phyloP scores from a whole-genome alignment of 1,140 invertebrate genomes.

The Sycophaga agraensis region DNA sequence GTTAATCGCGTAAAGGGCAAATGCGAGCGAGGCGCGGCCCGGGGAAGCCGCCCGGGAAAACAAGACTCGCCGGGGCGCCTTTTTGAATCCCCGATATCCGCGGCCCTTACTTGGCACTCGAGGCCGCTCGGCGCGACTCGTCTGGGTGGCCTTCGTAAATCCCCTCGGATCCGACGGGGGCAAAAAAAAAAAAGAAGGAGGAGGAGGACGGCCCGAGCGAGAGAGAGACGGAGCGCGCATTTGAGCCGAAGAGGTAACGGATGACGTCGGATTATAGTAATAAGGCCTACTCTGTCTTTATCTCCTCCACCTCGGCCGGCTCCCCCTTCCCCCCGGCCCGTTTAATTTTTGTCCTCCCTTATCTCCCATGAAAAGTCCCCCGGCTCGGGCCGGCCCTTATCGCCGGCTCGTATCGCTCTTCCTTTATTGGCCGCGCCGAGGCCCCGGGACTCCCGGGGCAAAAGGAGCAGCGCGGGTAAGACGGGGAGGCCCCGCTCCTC shows the following conservation, averaged over 20 bases:
- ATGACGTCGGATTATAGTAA: conserved; percentile 32
- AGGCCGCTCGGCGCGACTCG: too few species aligned
- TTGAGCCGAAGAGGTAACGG: conserved; percentile 20
- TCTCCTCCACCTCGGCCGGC: not conserved
- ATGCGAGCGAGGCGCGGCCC: too few species aligned
- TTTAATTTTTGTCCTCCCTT: conserved; percentile 4
- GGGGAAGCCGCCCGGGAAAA: too few species aligned
- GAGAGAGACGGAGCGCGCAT: too few species aligned
- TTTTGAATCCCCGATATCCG: conserved; percentile 16
- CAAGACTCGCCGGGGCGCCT: not conserved
- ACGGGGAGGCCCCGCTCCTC: too few species aligned
- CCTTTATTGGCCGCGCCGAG: too few species aligned
- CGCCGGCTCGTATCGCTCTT: not conserved
- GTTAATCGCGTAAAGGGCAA: too few species aligned
- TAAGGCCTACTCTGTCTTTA: conserved; percentile 15
- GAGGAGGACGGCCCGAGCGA: not conserved
- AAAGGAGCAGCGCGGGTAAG: too few species aligned
- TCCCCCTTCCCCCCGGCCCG: not conserved
- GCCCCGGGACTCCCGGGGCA: too few species aligned
- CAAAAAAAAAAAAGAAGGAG: conserved; percentile 3
- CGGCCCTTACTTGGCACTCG: not conserved
- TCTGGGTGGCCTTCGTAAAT: conserved; percentile 22
- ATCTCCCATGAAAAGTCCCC: not conserved
- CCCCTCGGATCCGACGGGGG: not conserved
- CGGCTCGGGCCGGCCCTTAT: not conserved